Evolutionary conservation across 1,140 invertebrate genomes (phyloP).

Genomic region (Heterodera carotae): DNA sequence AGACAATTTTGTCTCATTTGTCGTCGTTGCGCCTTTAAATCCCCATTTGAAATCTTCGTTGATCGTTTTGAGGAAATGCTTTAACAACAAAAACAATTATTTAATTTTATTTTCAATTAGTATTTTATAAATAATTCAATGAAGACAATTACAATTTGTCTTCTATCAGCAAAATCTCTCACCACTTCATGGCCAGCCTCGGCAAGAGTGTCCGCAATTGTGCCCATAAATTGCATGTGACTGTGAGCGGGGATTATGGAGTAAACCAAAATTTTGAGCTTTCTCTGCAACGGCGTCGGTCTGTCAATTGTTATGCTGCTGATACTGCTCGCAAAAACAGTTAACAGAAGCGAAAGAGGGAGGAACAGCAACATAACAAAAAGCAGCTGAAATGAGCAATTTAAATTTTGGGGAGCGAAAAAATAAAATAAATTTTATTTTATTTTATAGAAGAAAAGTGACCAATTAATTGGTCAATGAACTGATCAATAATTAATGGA

Average conservation of each 20-base stretch:
- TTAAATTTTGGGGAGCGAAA: no score
- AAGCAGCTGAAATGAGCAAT: no score
- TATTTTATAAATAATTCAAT: background rate
- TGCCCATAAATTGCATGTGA: conserved; percentile 45
- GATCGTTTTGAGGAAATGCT: conserved; percentile 1
- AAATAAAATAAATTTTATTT: no score
- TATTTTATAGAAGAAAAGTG: no score
- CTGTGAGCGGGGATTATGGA: background rate
- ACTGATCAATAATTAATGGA: no score
- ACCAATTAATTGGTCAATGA: no score
- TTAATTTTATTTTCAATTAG: background rate
- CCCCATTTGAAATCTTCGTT: background rate
- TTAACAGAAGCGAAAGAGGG: background rate
- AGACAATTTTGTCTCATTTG: background rate
- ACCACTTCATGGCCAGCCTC: conserved; percentile 58
- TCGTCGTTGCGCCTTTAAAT: background rate
- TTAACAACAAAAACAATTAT: no score
- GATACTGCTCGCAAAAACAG: background rate
- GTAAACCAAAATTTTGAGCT: background rate
- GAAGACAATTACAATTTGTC: no score
- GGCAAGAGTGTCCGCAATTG: conserved; percentile 44
- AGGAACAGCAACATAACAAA: no score
- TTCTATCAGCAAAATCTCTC: background rate
- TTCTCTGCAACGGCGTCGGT: background rate
- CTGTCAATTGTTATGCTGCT: background rate